A percentile compares a stretch with the other conserved stretches of the same genome.
Conservation (phyloP, 2,113 vertebrate genomes). For the Phoenicopterus ruber region DNA sequence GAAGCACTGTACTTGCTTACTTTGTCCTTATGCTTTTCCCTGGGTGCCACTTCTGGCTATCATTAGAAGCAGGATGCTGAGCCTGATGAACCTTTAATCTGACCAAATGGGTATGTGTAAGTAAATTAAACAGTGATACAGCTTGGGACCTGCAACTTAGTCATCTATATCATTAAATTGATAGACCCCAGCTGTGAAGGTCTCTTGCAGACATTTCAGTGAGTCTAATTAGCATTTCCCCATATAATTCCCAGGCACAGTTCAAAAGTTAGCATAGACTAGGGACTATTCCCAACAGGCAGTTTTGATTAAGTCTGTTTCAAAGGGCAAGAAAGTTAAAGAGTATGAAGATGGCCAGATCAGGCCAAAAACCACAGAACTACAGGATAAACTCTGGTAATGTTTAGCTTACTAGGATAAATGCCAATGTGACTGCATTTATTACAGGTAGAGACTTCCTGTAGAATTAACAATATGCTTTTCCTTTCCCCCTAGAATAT, state of each 20-base stretch:
- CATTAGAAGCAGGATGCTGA: constrained; percentile 37
- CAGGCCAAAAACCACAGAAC: not conserved
- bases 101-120: not conserved
- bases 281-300: not conserved
- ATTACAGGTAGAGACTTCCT: not conserved
- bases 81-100: constrained; percentile 36
- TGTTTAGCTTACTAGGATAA: not conserved
- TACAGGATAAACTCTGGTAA: not conserved
- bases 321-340: not conserved
- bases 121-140: constrained; percentile 1
- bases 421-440: not conserved
- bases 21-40: not conserved
- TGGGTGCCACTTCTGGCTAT: not conserved
- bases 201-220: not conserved
- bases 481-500: not conserved
- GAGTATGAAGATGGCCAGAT: not conserved
- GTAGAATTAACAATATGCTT: not conserved
- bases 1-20: not conserved
- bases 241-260: not conserved
- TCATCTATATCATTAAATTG: not conserved
- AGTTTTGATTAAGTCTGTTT: not conserved
- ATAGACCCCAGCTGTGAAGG: constrained; percentile 12
- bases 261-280: not conserved
- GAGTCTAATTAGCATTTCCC: not conserved
- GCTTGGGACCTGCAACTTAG: not conserved